Evolutionary conservation across 2,797 vertebrate species (phyloP).

Genomic region (Poecilia wingei): DNA sequence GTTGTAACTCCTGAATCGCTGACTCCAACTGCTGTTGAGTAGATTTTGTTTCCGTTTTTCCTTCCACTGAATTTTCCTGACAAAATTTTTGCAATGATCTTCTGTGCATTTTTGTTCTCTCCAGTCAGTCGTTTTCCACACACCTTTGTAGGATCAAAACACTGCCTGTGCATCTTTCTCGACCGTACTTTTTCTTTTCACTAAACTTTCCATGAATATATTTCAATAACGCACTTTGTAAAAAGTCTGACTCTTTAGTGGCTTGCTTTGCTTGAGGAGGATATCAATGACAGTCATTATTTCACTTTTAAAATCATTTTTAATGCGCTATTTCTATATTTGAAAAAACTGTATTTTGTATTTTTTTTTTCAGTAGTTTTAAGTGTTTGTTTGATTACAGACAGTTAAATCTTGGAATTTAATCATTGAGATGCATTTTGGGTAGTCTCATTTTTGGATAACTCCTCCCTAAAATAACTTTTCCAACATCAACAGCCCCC

Average conservation of each 20-base stretch:
- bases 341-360: neutral
- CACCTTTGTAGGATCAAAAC: neutral
- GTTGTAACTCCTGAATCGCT: neutral
- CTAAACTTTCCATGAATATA: neutral
- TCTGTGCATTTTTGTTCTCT: neutral
- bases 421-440: neutral
- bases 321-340: neutral
- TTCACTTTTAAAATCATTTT: neutral
- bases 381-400: neutral
- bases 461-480: neutral
- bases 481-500: neutral
- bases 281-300: neutral
- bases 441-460: neutral
- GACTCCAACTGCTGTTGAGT: neutral
- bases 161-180: neutral
- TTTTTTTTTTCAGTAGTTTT: neutral
- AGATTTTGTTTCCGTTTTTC: neutral
- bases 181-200: neutral
- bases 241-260: neutral
- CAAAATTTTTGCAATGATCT: neutral
- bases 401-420: neutral
- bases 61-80: neutral
- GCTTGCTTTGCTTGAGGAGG: neutral
- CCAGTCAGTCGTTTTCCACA: neutral
- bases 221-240: neutral